These are phyloP conservation scores for Rutilus rutilus DNA, from an alignment of 2,113 vertebrate species.

Conservation along the genomic window DNA sequence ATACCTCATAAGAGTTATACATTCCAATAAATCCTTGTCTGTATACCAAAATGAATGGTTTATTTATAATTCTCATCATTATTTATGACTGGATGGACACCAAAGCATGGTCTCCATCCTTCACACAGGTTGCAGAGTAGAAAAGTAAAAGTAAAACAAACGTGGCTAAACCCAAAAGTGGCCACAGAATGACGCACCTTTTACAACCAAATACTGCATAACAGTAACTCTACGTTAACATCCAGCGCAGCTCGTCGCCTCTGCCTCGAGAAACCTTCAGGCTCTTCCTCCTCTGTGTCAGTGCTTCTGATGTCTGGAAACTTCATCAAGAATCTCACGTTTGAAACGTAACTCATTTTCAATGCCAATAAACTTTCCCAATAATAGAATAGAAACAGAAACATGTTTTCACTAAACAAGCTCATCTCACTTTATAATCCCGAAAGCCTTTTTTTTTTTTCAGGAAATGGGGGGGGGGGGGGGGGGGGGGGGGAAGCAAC, in stretches of 20 bases:
- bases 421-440: background rate
- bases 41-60: conserved; percentile 29
- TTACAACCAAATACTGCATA: conserved; percentile 68
- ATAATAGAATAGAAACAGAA: background rate
- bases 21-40: conserved; percentile 26
- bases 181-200: conserved; percentile 65
- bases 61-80: background rate
- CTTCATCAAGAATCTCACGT: background rate
- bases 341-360: conserved; percentile 17
- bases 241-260: conserved; percentile 55
- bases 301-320: background rate
- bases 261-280: conserved; percentile 15
- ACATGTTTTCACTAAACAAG: conserved; percentile 33
- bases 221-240: conserved; percentile 66
- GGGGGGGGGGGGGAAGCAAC: conserved; percentile 55
- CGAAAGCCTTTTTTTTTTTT: background rate
- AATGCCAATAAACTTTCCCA: background rate
- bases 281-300: background rate
- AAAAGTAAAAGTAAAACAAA: conserved; percentile 62
- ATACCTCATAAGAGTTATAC: background rate
- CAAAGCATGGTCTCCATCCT: conserved; percentile 52
- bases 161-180: conserved; percentile 62
- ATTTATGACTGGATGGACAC: conserved; percentile 7
- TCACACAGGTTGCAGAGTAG: conserved; percentile 59
- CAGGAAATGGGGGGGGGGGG: conserved; percentile 35